Base-by-base conservation (phyloP, 2,797 vertebrate species). In the Yasuhikotakia modesta region DNA sequence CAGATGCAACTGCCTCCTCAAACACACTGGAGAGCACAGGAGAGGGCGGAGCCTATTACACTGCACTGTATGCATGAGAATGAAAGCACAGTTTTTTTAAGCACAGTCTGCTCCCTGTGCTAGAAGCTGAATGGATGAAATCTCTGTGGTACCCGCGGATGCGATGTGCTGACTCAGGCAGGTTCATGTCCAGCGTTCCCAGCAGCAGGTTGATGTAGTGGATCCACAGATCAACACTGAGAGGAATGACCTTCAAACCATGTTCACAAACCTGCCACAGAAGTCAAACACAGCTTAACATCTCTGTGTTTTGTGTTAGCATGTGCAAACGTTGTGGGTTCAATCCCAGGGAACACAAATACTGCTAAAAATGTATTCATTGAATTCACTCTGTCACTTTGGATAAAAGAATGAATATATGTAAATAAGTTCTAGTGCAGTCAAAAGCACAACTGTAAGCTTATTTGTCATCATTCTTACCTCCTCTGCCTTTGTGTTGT, bases 201-300 rank as follows among this genome's bases (percentile, higher is more conserved):
- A 94, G 90, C 71, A 96, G 86, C 27, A 94, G 91, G 81, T 93
- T 93, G 74, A 96, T 93, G 81, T 94, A 96, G 81, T 95, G 94
- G 78, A 95, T 95, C 95, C 95, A 96, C 11, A 96, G 84, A 83
- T 95, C 94, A 79, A 96, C 90, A 82, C 94, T 95, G 17, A 96
- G 90, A 0, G 95, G 94, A 77, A 95, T 94, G 2, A 83, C 89
- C 76, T 92, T 91, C n/a, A 96, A 90, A 12, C 95, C 95, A 61
- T 88, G 89, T 70, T 91, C 84, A 80, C 94, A 96, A 58, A 96
- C 93, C 95, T 96, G 81, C 66, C 79, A 86, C 58, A 85, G 39
- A 48, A 14, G 81, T 7, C 58, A 73, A 73, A 70, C 14, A 39
- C 2, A 32, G 27, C 27, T 27, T 27, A 27, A 27, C 27, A 27